These are phyloP conservation scores for Cottoperca gobio DNA, from an alignment of 2,797 vertebrate genomes.

Conservation along the genomic window DNA sequence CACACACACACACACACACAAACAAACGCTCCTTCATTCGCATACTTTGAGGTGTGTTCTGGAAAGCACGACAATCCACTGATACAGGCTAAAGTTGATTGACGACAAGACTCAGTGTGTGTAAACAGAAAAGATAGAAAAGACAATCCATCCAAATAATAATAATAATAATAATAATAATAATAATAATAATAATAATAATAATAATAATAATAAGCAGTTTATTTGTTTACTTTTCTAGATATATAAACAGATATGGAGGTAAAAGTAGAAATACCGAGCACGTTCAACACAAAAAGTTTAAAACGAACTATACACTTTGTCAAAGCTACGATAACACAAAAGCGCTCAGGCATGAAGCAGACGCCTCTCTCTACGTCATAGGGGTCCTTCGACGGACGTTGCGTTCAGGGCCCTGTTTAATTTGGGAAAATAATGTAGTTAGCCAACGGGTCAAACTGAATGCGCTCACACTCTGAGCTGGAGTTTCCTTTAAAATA, in stretches of 20 bases:
- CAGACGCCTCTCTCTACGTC: constrained; percentile 23
- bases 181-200: not conserved
- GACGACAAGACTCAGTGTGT: not conserved
- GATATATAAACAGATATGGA: not conserved
- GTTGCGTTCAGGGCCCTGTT: constrained; percentile 13
- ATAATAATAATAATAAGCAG: too few relatives aligned
- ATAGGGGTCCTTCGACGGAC: constrained; percentile 50
- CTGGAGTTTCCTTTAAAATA: not conserved
- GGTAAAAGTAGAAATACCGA: not conserved
- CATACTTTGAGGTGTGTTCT: constrained; percentile 45
- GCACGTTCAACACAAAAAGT: not conserved
- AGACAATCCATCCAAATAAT: too few relatives aligned
- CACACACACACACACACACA: not conserved
- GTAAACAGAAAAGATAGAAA: not conserved
- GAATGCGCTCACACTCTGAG: not conserved
- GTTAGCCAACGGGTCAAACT: constrained; percentile 7
- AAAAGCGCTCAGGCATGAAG: constrained; percentile 56
- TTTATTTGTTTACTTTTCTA: not conserved
- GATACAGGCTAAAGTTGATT: not conserved
- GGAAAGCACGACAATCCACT: not conserved
- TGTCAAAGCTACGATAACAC: not conserved
- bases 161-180: not conserved
- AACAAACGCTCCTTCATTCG: not conserved
- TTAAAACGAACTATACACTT: not conserved
- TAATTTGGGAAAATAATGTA: constrained; percentile 14